These are phyloP conservation scores for Leptura quadrifasciata DNA, from an alignment of 2,888 invertebrate genomes.

Conservation along the genomic window DNA sequence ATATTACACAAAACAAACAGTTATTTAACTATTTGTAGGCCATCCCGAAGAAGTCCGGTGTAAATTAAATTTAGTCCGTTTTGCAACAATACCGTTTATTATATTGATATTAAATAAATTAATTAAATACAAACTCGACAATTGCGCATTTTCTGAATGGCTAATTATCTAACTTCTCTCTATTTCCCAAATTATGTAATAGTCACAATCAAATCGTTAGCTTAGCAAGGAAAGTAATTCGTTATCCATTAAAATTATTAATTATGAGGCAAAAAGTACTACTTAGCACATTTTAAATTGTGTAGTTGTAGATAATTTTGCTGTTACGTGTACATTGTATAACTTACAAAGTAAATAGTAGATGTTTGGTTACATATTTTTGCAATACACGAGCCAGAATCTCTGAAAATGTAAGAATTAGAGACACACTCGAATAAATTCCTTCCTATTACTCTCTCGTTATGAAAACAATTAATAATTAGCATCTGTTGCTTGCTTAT, in stretches of 20 bases:
- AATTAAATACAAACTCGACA: not conserved
- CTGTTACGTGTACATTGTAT: not conserved
- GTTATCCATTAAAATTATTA: not conserved
- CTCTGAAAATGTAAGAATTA: no score
- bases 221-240: not conserved
- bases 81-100: not conserved
- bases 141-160: not conserved
- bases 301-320: not conserved
- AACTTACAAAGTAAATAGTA: not conserved
- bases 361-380: not conserved
- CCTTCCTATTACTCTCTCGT: no score
- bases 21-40: not conserved
- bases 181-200: not conserved
- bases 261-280: not conserved
- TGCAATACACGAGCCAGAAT: no score
- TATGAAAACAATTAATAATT: no score
- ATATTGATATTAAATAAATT: not conserved
- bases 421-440: no score
- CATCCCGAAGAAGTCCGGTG: not conserved
- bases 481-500: no score
- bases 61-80: not conserved
- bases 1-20: not conserved
- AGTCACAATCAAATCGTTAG: not conserved
- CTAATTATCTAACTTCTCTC: constrained; percentile 7
- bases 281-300: not conserved